Percentiles rank a stretch among this genome's conserved stretches.
These are phyloP conservation scores for Plecotus auritus DNA, from an alignment of 2,113 vertebrate genomes.

Conservation along the genomic window DNA sequence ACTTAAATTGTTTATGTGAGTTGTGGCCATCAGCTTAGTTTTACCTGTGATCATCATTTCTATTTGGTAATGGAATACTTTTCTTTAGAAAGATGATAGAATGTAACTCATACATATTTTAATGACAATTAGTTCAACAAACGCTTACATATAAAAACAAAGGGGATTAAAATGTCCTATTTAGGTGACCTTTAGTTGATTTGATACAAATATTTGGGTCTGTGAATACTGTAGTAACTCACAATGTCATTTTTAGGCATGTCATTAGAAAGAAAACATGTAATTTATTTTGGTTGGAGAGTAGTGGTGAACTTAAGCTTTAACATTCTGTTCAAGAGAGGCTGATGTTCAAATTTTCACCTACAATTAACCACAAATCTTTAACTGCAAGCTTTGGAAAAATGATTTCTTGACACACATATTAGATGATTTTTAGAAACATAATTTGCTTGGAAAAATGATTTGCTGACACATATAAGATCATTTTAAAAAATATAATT, in stretches of 20 bases:
- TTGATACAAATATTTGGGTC: background rate
- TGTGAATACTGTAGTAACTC: background rate
- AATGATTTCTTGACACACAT: background rate
- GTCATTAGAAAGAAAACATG: background rate
- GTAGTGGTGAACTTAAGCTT: background rate
- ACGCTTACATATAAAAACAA: background rate
- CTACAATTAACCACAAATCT: background rate
- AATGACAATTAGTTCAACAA: background rate
- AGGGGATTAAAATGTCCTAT: background rate
- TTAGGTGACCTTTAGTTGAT: background rate
- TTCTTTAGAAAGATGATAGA: background rate
- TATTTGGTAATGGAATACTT: background rate
- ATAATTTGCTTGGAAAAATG: conserved; percentile 33
- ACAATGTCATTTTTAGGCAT: background rate
- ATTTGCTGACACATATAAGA: background rate
- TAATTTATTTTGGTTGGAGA: conserved; percentile 29
- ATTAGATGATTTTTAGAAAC: background rate
- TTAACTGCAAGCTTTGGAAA: background rate
- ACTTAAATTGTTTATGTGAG: background rate
- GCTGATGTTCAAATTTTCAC: background rate
- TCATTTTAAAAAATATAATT: background rate
- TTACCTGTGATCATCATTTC: background rate
- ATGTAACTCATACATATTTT: background rate
- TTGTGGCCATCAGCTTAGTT: background rate
- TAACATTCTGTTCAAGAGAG: background rate